Conservation (phyloP, 2,888 invertebrate genomes). For the Pherbina coryleti region DNA sequence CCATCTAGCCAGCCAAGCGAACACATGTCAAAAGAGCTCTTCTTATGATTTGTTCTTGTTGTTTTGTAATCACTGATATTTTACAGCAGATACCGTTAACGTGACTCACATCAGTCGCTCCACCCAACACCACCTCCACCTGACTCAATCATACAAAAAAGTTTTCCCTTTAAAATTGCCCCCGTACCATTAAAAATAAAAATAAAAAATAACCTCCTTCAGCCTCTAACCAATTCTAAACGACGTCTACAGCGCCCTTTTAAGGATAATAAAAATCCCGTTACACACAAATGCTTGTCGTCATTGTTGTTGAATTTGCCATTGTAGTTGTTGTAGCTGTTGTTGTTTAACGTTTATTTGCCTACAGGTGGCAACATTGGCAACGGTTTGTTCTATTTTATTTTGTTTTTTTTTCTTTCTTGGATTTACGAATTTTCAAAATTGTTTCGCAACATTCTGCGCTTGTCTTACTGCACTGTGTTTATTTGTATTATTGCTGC, state of each 20-base stretch:
- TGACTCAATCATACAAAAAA: not conserved
- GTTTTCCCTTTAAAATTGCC: not conserved
- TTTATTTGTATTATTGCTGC: not conserved
- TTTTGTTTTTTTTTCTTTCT: not conserved
- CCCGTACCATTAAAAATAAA: not conserved
- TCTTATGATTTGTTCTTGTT: not conserved
- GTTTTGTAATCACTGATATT: not conserved
- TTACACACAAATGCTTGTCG: constrained; percentile 22
- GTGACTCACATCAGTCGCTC: no score
- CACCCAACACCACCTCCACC: not conserved
- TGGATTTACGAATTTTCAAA: constrained; percentile 32
- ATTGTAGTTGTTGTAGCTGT: not conserved
- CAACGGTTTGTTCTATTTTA: no score
- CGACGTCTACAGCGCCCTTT: not conserved
- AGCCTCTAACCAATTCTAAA: not conserved
- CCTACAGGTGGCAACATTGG: constrained; percentile 34
- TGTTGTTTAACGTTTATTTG: constrained; percentile 25
- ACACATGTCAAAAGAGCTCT: constrained; percentile 22
- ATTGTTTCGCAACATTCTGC: not conserved
- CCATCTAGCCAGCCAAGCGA: not conserved
- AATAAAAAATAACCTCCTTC: not conserved
- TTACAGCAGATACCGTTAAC: not conserved
- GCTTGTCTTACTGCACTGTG: not conserved
- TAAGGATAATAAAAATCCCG: constrained; percentile 29
- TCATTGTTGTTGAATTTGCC: not conserved